Base-by-base conservation (phyloP, 2,797 vertebrate genomes). In the Anguilla anguilla region DNA sequence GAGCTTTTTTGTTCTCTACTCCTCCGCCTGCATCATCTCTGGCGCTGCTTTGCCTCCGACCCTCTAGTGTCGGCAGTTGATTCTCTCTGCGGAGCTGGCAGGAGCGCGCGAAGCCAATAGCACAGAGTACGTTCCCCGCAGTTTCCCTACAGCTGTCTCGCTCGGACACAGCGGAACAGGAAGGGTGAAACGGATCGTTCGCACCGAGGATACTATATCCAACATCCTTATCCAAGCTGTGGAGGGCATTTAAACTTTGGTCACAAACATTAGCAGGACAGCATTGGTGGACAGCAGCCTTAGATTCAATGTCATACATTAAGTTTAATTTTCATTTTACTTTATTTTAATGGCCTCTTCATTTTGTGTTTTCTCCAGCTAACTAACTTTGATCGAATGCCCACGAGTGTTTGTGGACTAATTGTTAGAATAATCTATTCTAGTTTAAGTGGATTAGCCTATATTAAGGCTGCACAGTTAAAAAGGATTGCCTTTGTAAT, bases 281-380 rank as follows among this genome's bases (percentile, higher is more conserved):
- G 43, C 43, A 46, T 46, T 55, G 43, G 86, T 61, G 83, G 64
- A 64, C 28, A 28, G 49, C 17, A 53, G 49, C 39, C n/a, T 82
- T 67, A 35, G 31, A 84, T 84, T 84, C 82, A 43, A 59, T 67
- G 35, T 72, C 83, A 87, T 83, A 87, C 69, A 83, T 57, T 83
- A 72, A 64, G 82, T 83, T 83, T n/a, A 55, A 55, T 7, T 84
- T 67, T 83, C 35, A 59, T 82, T 35, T 87, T 15, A 55, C 53
- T 87, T 82, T 61, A 83, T 51, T 49, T 57, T 83, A 49, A 87
- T 61, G 43, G 55, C 57, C 28, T 59, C 59, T 1, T 59, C 39
- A 77, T 49, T 67, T 67, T 59, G 39, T n/a, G 59, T 67, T 69
- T 69, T 84, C 28, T 15, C 67, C 17, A 72, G 74, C 31, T 69